Evolutionary conservation across 2,113 vertebrate genomes (phyloP).

Genomic region (Heterotis niloticus): DNA sequence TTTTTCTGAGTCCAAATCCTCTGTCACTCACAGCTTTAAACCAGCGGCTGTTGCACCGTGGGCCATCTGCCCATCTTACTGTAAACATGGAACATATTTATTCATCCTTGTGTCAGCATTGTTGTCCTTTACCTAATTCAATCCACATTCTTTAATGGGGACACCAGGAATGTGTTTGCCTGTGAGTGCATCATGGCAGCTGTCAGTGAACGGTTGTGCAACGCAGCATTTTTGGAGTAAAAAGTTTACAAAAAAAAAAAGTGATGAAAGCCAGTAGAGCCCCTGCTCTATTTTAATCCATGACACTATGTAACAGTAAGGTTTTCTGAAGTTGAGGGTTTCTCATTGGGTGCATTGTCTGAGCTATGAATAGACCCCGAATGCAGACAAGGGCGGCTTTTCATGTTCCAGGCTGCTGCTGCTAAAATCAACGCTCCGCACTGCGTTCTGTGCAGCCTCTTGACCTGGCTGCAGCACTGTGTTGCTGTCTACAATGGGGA

Average conservation of each 20-base stretch:
- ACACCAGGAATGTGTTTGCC: neutral
- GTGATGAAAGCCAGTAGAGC: too few relatives aligned
- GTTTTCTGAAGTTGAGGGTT: neutral
- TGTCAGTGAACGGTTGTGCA: neutral
- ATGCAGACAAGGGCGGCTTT: neutral
- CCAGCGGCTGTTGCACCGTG: neutral
- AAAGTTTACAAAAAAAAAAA: neutral
- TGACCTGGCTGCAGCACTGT: neutral
- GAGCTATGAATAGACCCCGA: neutral
- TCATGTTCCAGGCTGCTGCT: neutral
- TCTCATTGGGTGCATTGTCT: neutral
- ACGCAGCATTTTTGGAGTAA: neutral
- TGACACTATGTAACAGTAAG: neutral
- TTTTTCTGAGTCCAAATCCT: neutral
- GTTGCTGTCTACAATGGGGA: neutral
- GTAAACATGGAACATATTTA: neutral
- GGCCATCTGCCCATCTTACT: too few relatives aligned
- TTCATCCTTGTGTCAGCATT: neutral
- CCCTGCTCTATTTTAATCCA: neutral
- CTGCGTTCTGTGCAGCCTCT: neutral
- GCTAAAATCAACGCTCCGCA: neutral
- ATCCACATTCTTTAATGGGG: neutral
- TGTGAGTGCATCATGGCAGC: neutral
- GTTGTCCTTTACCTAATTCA: neutral
- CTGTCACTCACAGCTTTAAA: neutral